phyloP scores from a whole-genome alignment of 2,888 invertebrate genomes.

The Metalampra italica region DNA sequence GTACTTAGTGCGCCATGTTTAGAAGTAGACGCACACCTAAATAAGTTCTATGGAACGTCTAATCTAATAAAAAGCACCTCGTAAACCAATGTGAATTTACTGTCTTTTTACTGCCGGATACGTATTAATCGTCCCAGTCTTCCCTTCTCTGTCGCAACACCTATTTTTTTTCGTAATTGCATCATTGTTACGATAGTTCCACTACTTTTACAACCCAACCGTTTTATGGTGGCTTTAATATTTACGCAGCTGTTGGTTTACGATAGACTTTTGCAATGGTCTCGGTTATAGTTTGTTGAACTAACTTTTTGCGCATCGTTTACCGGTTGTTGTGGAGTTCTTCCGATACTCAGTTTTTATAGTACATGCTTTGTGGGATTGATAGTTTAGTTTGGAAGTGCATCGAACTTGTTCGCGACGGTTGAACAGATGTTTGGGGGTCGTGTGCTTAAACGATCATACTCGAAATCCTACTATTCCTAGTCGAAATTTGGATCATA shows the following conservation, averaged over 20 bases:
- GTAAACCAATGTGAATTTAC: neutral
- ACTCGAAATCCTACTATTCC: too few relatives aligned
- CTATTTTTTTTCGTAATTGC: constrained; percentile 16
- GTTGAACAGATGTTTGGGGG: constrained; percentile 1
- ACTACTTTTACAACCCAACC: constrained; percentile 17
- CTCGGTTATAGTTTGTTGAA: constrained; percentile 53
- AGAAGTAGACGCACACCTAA: too few relatives aligned
- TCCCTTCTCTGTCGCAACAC: neutral
- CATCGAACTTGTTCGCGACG: constrained; percentile 30
- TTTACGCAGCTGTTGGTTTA: neutral
- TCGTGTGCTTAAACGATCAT: neutral
- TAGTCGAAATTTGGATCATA: too few relatives aligned
- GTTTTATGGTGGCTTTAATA: neutral
- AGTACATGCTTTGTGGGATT: constrained; percentile 33
- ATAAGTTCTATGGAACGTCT: too few relatives aligned
- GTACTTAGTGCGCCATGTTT: too few relatives aligned
- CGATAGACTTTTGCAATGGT: constrained; percentile 7
- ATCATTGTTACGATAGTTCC: constrained; percentile 28
- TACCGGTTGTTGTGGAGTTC: constrained; percentile 40
- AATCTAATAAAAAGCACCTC: too few relatives aligned
- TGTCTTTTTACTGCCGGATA: neutral
- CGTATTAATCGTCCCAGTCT: neutral
- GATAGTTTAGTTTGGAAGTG: constrained; percentile 28
- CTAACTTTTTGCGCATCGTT: constrained; percentile 49
- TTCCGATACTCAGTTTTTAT: constrained; percentile 31